Conservation (phyloP, 2,888 invertebrate genomes). For the Quadriops clusia region DNA sequence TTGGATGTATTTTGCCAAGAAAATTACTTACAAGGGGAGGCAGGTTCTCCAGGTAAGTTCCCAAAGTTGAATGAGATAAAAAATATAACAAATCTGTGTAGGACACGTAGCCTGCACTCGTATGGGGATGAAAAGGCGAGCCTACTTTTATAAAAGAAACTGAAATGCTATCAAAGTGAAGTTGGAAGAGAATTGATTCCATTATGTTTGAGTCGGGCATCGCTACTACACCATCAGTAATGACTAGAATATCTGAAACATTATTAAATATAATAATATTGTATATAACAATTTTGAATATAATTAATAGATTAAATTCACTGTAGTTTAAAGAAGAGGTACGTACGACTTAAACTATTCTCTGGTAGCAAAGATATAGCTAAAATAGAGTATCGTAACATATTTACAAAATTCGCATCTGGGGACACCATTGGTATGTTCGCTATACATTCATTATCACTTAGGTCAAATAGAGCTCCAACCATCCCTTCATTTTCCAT, state of each 20-base stretch:
- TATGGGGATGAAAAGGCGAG: slow-evolving; percentile 51
- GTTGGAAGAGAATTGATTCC: slow-evolving; percentile 58
- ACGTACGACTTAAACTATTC: slow-evolving; percentile 59
- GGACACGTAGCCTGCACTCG: slow-evolving; percentile 55
- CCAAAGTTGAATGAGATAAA: slow-evolving; percentile 62
- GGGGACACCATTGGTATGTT: slow-evolving; percentile 49
- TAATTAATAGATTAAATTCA: slow-evolving; percentile 6
- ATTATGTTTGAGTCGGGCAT: slow-evolving; percentile 60
- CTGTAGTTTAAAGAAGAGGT: too few species aligned
- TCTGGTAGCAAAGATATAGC: slow-evolving; percentile 63
- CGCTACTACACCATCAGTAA: slow-evolving; percentile 63
- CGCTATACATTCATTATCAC: slow-evolving; percentile 34
- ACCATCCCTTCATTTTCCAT: slow-evolving; percentile 42
- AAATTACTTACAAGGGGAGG: too few species aligned
- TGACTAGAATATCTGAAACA: slow-evolving; percentile 53
- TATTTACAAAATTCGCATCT: slow-evolving; percentile 62
- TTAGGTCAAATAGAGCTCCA: slow-evolving; percentile 41
- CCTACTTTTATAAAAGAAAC: slow-evolving; percentile 67
- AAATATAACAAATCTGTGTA: slow-evolving; percentile 65
- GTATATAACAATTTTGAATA: slow-evolving; percentile 4
- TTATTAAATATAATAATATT: neutral
- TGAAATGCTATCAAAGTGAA: slow-evolving; percentile 59
- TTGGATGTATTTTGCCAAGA: too few species aligned
- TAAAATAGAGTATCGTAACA: slow-evolving; percentile 64
- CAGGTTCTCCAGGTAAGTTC: slow-evolving; percentile 50